Evolutionary conservation across 2,888 invertebrate species (phyloP).

Genomic region (Chrysolina oricalcia): DNA sequence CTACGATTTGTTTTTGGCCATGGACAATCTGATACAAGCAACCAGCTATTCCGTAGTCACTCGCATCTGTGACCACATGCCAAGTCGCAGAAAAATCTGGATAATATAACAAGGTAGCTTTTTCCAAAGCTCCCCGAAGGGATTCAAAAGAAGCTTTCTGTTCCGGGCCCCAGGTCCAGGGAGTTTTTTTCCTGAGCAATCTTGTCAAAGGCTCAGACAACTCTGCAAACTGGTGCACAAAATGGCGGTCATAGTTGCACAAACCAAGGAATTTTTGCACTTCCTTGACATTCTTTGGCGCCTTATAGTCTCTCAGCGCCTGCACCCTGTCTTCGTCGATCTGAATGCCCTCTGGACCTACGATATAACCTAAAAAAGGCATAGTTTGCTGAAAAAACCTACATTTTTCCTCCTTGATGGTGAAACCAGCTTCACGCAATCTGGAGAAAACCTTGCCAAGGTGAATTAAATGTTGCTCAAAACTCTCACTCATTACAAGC

Average conservation of each 20-base stretch:
- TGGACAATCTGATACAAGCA: background rate
- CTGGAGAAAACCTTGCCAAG: background rate
- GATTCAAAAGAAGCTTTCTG: background rate
- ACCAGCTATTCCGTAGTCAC: background rate
- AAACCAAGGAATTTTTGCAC: background rate
- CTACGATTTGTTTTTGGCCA: background rate
- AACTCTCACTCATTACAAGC: background rate
- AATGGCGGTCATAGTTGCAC: background rate
- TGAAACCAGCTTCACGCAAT: background rate
- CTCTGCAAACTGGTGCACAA: background rate
- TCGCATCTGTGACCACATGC: background rate
- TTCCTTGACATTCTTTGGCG: background rate
- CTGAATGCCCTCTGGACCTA: background rate
- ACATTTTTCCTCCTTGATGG: background rate
- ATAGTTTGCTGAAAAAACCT: background rate
- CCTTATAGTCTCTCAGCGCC: background rate
- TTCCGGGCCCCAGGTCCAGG: background rate
- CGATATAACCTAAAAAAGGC: background rate
- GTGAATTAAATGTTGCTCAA: background rate
- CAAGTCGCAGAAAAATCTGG: too few species aligned
- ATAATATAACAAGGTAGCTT: too few species aligned
- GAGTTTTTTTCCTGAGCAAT: background rate
- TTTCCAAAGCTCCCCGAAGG: background rate
- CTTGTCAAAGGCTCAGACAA: background rate
- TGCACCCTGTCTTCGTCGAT: background rate